Conservation (phyloP, 2,113 vertebrate species). For the Nasalis larvatus region DNA sequence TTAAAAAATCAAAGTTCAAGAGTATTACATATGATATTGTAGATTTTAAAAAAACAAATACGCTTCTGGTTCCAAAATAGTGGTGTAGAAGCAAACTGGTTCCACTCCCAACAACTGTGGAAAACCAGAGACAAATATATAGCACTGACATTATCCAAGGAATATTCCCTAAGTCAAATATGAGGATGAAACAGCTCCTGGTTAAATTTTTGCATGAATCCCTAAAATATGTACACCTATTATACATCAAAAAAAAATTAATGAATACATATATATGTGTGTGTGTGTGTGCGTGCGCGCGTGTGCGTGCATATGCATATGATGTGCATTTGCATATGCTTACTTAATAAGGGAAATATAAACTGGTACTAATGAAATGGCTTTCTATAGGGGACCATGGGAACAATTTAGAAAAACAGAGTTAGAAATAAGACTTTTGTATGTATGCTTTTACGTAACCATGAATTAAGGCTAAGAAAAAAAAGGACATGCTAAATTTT, state of each 20-base stretch:
- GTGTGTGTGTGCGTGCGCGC: rapidly evolving
- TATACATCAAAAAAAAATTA: background rate
- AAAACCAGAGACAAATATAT: background rate
- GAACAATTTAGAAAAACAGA: background rate
- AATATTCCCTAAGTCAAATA: too few relatives aligned
- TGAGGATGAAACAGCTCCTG: too few relatives aligned
- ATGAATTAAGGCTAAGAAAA: background rate
- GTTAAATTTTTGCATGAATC: background rate
- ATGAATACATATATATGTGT: background rate
- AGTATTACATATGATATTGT: background rate
- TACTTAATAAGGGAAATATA: background rate
- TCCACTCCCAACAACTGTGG: background rate
- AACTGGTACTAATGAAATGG: background rate
- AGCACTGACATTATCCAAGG: too few relatives aligned
- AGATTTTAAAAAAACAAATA: background rate
- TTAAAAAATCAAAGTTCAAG: background rate
- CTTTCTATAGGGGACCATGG: background rate
- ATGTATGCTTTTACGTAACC: background rate
- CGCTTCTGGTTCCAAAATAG: background rate
- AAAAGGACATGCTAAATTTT: background rate
- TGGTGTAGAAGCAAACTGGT: background rate
- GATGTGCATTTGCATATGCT: background rate
- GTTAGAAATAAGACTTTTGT: background rate
- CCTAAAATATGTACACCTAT: background rate
- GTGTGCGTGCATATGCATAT: too few relatives aligned